Base-by-base conservation (phyloP, 2,888 invertebrate species). In the Xanthorhoe designata region DNA sequence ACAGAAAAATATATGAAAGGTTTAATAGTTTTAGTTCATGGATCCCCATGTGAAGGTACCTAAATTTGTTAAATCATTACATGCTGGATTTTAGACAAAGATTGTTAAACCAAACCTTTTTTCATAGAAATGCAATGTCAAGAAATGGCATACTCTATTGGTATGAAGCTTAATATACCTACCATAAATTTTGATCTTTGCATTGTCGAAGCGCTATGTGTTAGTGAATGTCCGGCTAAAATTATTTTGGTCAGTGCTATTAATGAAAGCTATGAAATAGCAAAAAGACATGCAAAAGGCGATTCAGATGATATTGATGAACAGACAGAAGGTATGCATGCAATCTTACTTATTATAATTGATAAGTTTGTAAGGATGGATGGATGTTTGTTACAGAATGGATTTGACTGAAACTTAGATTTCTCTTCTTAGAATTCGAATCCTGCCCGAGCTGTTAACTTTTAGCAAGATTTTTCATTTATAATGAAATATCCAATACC, bases 181-280 rank as follows among this genome's bases (percentile, higher is more conserved):
- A 90, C 91, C 5, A 75, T 93, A 68, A 94, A 89, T 80, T 87
- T 94, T 63, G 95, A 94, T 80, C 77, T 83, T 35, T 87, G 91
- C 80, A 92, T 91, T 76, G 92, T 90, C 64, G 92, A 94, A 78
- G 91, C 92, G 35, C 79, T 94, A 47, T 86, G 87, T 70, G 64
- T 77, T 0, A 79, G 84, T 60, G 69, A 80, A 0, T 82, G 83
- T 68, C 61, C 81, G 1, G 87, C 91, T 0, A 88, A 83, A 80
- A 45, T 50, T 24, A 54, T 79, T 29, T 70, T 92, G 18, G 64
- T 80, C 10, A 74, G 54, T 42, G 86, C 85, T 18, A 82, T 91
- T 1, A 77, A 86, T 51, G 91, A 92, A 61, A 81, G 83, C 75
- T 91, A 85, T 68, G 82, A 86, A 42, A 60, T 76, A 9, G 66